phyloP scores from a whole-genome alignment of 2,888 invertebrate species.

The Cerastis rubricosa region DNA sequence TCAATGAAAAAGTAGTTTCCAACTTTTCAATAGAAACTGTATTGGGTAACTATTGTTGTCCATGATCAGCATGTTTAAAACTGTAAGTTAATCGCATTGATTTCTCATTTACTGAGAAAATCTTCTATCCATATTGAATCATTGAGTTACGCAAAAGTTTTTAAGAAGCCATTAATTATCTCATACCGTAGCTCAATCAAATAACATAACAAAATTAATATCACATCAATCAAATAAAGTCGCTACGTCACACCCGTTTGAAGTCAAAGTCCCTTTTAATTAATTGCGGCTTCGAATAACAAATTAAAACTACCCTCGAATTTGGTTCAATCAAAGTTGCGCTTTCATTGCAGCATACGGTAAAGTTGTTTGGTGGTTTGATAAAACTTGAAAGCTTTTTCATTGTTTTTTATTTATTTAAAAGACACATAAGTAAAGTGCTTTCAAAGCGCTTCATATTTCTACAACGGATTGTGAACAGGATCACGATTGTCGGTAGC shows the following conservation, averaged over 20 bases:
- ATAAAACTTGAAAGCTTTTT: too few relatives aligned
- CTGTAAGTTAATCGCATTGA: not conserved
- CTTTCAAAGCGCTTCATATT: too few relatives aligned
- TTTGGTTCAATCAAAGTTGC: not conserved
- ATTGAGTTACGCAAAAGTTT: conserved; percentile 30
- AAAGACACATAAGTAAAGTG: too few relatives aligned
- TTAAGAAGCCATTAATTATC: conserved; percentile 42
- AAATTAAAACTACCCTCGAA: conserved; percentile 40
- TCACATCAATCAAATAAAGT: conserved; percentile 46
- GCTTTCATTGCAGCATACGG: not conserved
- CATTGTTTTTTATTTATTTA: too few relatives aligned
- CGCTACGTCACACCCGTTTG: conserved; percentile 39
- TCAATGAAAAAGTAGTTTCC: too few relatives aligned
- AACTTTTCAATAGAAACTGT: not conserved
- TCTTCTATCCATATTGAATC: conserved; percentile 12
- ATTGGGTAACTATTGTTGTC: not conserved
- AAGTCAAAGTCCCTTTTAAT: conserved; percentile 10
- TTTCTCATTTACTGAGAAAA: conserved; percentile 12
- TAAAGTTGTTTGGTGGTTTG: too few relatives aligned
- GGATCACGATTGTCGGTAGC: too few relatives aligned
- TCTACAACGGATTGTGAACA: too few relatives aligned
- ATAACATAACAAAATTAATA: conserved; percentile 52
- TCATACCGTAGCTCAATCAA: conserved; percentile 37
- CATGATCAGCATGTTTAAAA: not conserved
- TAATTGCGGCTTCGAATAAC: conserved; percentile 25